Percentiles rank a stretch among this genome's conserved stretches.
These are phyloP conservation scores for Holothuria scabra DNA, from an alignment of 53 echinoderm and acorn worm species.

Conservation along the genomic window DNA sequence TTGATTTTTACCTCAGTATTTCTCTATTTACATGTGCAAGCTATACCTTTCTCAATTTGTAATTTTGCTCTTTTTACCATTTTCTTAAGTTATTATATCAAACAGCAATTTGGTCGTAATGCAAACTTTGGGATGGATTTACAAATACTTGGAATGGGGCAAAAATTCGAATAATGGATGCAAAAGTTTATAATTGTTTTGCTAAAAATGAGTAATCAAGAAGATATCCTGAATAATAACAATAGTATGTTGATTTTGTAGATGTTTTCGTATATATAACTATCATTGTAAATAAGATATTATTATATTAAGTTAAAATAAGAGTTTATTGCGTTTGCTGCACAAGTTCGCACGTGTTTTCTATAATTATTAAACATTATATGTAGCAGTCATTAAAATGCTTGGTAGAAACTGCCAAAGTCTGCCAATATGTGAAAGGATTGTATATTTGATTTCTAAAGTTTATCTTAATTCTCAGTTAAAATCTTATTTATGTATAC, in stretches of 20 bases:
- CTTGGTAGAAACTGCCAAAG: conserved; percentile 10
- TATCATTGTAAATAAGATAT: conserved; percentile 48
- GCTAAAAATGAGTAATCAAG: conserved; percentile 6
- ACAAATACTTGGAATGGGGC: too few species aligned
- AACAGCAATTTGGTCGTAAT: too few species aligned
- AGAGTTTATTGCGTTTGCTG: conserved; percentile 40
- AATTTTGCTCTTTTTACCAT: background rate
- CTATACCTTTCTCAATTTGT: conserved; percentile 6
- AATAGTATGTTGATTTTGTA: conserved; percentile 48
- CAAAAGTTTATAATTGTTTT: conserved; percentile 5
- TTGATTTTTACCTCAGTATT: background rate
- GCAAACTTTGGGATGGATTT: too few species aligned
- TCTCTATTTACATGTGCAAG: conserved; percentile 32
- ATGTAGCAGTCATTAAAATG: conserved; percentile 10
- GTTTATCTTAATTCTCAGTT: background rate
- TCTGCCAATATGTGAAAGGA: background rate
- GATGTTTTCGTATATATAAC: conserved; percentile 23
- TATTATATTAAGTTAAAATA: conserved; percentile 48
- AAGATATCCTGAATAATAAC: conserved; percentile 27
- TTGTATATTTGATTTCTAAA: background rate
- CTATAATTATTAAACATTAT: background rate
- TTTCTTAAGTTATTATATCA: too few species aligned
- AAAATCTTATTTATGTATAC: too few species aligned
- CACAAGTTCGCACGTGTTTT: conserved; percentile 33
- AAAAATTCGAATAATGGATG: conserved; percentile 8